Evolutionary conservation across 2,888 invertebrate genomes (phyloP).

Genomic region (Tachina grossa): DNA sequence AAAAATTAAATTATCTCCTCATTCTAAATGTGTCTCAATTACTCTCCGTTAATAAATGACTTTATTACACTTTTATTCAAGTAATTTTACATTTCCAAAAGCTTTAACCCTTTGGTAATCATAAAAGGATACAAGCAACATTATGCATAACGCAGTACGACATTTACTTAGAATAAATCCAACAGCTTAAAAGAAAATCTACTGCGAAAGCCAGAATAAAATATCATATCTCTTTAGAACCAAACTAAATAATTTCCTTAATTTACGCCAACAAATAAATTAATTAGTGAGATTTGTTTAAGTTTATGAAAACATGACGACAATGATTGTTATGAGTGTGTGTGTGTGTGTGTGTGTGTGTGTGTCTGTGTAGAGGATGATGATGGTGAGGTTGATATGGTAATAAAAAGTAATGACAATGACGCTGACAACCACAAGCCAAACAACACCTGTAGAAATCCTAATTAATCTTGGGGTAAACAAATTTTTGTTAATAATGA

Average conservation of each 20-base stretch:
- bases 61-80: too few species aligned
- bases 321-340: neutral
- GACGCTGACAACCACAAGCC: conserved; percentile 64
- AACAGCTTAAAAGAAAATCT: conserved; percentile 9
- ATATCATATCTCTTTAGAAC: neutral
- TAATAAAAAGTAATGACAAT: conserved; percentile 58
- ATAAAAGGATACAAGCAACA: neutral
- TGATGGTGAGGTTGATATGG: conserved; percentile 4
- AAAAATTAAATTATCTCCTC: too few species aligned
- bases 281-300: conserved; percentile 72
- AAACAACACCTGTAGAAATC: conserved; percentile 70
- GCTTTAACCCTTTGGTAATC: too few species aligned
- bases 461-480: conserved; percentile 68
- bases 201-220: neutral
- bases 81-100: too few species aligned
- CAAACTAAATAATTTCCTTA: conserved; percentile 20
- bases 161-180: neutral
- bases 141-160: conserved; percentile 3
- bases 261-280: conserved; percentile 68
- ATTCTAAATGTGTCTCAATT: too few species aligned
- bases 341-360: neutral
- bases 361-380: neutral
- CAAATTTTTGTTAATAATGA: conserved; percentile 51
- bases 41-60: too few species aligned
- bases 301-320: conserved; percentile 22